These are phyloP conservation scores for Cataglyphis livida DNA, from an alignment of 2,888 invertebrate species.

Conservation along the genomic window DNA sequence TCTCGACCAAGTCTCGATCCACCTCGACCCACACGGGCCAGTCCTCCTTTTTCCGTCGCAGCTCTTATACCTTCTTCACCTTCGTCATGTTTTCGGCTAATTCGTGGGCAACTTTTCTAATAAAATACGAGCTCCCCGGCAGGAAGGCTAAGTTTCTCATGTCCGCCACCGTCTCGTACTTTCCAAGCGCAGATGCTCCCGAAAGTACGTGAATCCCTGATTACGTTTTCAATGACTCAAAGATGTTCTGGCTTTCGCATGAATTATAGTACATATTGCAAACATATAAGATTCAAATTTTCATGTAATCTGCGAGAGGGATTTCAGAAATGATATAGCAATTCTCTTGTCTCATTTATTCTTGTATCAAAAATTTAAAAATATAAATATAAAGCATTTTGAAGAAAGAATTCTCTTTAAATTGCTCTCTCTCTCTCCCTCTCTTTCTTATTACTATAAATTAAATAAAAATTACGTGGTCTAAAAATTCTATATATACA, in stretches of 20 bases:
- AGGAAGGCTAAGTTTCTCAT: slow-evolving; percentile 62
- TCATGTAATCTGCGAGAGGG: background rate
- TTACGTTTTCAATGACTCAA: slow-evolving; percentile 24
- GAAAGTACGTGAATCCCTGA: slow-evolving; percentile 11
- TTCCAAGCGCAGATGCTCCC: slow-evolving; percentile 45
- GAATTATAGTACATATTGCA: background rate
- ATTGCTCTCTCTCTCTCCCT: background rate
- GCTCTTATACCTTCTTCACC: slow-evolving; percentile 45
- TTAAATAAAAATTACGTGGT: background rate
- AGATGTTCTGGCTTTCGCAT: background rate
- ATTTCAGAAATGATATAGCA: background rate
- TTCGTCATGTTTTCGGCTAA: slow-evolving; percentile 72
- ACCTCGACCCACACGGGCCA: slow-evolving; percentile 4
- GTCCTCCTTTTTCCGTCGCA: slow-evolving; percentile 38
- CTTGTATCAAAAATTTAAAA: background rate
- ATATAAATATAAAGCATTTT: background rate
- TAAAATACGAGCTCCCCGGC: slow-evolving; percentile 76
- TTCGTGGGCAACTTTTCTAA: slow-evolving; percentile 78
- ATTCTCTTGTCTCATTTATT: background rate
- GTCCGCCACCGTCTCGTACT: slow-evolving; percentile 12
- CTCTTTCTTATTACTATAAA: background rate
- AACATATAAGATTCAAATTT: background rate
- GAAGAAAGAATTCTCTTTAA: background rate
- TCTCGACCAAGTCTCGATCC: slow-evolving; percentile 46
- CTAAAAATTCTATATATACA: background rate